Evolutionary conservation across 2,797 vertebrate species (phyloP), one percentile per base, ranked within the genome.

Genomic region (Danio aesculapii): DNA sequence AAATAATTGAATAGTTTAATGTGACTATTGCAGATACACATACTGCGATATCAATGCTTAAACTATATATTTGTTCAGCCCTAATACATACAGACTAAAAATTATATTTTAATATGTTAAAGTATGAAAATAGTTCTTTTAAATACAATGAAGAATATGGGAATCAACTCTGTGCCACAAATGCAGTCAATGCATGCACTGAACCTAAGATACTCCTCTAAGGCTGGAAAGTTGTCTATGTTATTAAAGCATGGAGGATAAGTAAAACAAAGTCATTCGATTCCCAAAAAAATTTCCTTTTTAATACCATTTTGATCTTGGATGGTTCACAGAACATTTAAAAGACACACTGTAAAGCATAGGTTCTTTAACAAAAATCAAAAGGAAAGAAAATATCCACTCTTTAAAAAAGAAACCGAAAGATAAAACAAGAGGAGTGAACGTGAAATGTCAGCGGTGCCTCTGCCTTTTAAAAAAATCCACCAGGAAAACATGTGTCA

Each of bases 401-500:
- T 6, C 3, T 16, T 76, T 10, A 44, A 53, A 79, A 3, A n/a
- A 39, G 30, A 30, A 73, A 50, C 14, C 5, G 3, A 47, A 59
- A 77, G 19, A 53, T 19, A 6, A 39, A 0, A 14, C n/a, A 55
- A 30, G 46, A 67, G 43, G 19, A 39, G 43, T 19, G 44, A 41
- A 52, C n/a, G n/a, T 30, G 8, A 81, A 55, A 59, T 5, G 21
- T 39, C 63, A 68, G n/a, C 46, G 4, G 9, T 68, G 21, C 39
- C 67, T n/a, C 6, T 52, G 39, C 6, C n/a, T 6, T 46, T 63
- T 63, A 8, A 79, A 58, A 46, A 70, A 50, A 41, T 70, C n/a
- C 47, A 59, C 58, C 10, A 30, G 49, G 41, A 79, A 79, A 72
- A 79, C 5, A 6, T 62, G 66, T 62, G 58, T 79, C 77, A 72